phyloP scores from a whole-genome alignment of 1,140 invertebrate species.

The Matsumurasca onukii region DNA sequence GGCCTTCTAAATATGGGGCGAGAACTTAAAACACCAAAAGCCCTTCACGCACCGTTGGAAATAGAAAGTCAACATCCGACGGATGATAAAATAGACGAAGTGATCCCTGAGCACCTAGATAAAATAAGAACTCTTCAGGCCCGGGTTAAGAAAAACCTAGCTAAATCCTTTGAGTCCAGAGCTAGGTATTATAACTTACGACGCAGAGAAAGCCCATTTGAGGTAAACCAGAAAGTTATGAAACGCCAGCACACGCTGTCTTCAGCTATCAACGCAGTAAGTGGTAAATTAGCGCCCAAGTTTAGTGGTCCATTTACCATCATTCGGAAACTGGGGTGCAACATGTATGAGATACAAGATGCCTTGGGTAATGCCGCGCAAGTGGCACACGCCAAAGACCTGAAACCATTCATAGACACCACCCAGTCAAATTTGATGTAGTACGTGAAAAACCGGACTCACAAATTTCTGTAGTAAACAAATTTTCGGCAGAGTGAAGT shows the following conservation, averaged over 20 bases:
- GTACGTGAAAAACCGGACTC: too few species aligned
- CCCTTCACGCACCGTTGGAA: neutral
- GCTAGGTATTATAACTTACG: conserved; percentile 16
- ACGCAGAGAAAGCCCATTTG: neutral
- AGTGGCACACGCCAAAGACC: conserved; percentile 2
- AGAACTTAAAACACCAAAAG: conserved; percentile 41
- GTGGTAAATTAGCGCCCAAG: neutral
- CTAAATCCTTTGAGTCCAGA: neutral
- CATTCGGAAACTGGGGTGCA: neutral
- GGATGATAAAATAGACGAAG: neutral
- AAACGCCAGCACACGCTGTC: neutral
- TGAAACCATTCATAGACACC: neutral
- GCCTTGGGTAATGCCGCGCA: neutral
- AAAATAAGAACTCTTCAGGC: neutral
- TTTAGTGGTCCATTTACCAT: neutral
- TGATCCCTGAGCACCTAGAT: neutral
- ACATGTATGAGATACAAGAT: conserved; percentile 3
- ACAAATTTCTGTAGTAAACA: too few species aligned
- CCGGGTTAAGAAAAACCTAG: neutral
- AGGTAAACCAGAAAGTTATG: neutral
- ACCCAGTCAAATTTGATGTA: too few species aligned
- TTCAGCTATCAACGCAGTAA: neutral
- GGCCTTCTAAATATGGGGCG: conserved; percentile 47
- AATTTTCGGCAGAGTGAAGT: too few species aligned
- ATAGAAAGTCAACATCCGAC: neutral